phyloP scores from a whole-genome alignment of 1,140 invertebrate genomes.

The Drosophila virilis region DNA sequence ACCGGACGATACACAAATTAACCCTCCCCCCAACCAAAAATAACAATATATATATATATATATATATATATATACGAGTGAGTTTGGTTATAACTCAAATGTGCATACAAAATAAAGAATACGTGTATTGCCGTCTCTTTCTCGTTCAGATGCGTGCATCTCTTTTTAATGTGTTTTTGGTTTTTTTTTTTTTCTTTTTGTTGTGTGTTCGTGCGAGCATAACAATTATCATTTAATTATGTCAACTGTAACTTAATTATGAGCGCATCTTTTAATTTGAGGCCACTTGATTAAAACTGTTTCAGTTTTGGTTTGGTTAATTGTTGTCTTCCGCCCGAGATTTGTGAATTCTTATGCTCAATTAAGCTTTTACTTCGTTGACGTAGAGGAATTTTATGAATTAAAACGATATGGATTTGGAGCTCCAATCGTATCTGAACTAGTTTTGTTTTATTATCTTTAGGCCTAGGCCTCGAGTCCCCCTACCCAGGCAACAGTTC shows the following conservation, averaged over 20 bases:
- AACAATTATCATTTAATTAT: conserved; percentile 84
- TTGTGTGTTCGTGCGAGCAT: conserved; percentile 31
- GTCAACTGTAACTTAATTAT: conserved; percentile 84
- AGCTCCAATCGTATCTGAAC: conserved; percentile 30
- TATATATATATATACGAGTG: conserved; percentile 7
- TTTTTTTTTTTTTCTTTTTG: conserved; percentile 28
- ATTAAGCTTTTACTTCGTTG: conserved; percentile 22
- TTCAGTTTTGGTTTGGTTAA: conserved; percentile 65
- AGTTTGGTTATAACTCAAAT: conserved; percentile 27
- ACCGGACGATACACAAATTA: conserved; percentile 78
- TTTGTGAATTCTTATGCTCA: conserved; percentile 53
- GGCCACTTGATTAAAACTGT: conserved; percentile 55
- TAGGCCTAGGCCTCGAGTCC: conserved; percentile 22
- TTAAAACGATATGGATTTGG: background rate
- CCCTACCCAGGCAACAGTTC: conserved; percentile 7
- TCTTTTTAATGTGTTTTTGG: conserved; percentile 14
- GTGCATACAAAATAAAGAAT: conserved; percentile 40
- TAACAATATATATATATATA: conserved; percentile 7
- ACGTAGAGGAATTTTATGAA: background rate
- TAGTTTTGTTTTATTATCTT: background rate
- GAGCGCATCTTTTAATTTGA: conserved; percentile 72
- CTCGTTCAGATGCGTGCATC: background rate
- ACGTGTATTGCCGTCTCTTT: conserved; percentile 12
- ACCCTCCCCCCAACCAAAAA: conserved; percentile 43
- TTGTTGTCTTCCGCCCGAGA: conserved; percentile 71